These are phyloP conservation scores for Salarias fasciatus DNA, from an alignment of 2,797 vertebrate genomes.

Conservation along the genomic window DNA sequence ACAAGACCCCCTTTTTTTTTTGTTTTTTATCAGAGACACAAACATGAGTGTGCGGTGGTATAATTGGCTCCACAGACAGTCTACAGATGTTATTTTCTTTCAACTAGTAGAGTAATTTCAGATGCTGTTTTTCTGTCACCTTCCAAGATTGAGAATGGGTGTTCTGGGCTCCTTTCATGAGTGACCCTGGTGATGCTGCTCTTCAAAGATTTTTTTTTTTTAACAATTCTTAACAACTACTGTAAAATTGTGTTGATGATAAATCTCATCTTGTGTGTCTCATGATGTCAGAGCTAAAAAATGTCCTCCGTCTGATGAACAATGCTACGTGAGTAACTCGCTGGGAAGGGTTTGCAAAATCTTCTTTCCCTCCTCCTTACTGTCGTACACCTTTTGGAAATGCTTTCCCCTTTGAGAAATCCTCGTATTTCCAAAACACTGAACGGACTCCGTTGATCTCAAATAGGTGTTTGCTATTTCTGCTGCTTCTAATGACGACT, in stretches of 20 bases:
- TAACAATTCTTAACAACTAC: constrained; percentile 14
- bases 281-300: background rate
- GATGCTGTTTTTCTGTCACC: constrained; percentile 68
- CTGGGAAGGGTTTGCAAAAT: background rate
- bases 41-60: constrained; percentile 66
- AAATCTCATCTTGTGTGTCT: background rate
- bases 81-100: constrained; percentile 75
- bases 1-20: constrained; percentile 51
- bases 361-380: background rate
- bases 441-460: too few species aligned
- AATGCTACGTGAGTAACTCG: constrained; percentile 1
- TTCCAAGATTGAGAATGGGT: constrained; percentile 38
- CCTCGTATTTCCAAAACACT: background rate
- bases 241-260: background rate
- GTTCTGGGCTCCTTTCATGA: constrained; percentile 22
- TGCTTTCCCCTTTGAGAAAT: background rate
- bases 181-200: constrained; percentile 4
- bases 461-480: too few species aligned
- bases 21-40: constrained; percentile 50
- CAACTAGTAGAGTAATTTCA: constrained; percentile 65
- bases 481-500: background rate
- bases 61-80: constrained; percentile 70
- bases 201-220: constrained; percentile 10
- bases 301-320: background rate
- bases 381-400: background rate